Evolutionary conservation across 2,888 invertebrate species (phyloP).

Genomic region (Tachina lurida): DNA sequence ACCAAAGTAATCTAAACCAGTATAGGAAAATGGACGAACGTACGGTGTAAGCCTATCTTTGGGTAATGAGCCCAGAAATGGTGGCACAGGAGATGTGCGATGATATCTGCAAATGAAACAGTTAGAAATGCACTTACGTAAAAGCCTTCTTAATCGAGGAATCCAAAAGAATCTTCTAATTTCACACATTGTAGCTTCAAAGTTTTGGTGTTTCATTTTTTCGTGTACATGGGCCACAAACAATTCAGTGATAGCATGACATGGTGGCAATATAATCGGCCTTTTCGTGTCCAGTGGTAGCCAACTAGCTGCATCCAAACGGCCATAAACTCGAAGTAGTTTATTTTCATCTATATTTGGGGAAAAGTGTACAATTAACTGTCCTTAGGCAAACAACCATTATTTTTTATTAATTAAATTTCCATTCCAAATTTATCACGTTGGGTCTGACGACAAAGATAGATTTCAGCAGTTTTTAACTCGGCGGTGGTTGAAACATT

Average conservation of each 20-base stretch:
- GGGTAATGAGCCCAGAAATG: neutral
- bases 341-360: neutral
- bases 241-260: constrained; percentile 38
- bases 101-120: constrained; percentile 50
- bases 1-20: neutral
- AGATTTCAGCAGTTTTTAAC: constrained; percentile 1
- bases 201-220: constrained; percentile 63
- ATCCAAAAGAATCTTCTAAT: constrained; percentile 53
- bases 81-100: constrained; percentile 37
- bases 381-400: neutral
- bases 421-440: neutral
- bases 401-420: neutral
- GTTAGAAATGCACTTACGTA: constrained; percentile 22
- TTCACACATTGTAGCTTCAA: constrained; percentile 60
- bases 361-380: neutral
- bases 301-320: constrained; percentile 60
- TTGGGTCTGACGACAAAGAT: neutral
- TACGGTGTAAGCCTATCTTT: neutral
- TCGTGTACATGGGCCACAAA: constrained; percentile 37
- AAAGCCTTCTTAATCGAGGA: constrained; percentile 18
- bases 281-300: constrained; percentile 46
- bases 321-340: constrained; percentile 41
- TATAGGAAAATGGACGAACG: neutral
- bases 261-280: constrained; percentile 56
- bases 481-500: neutral